These are phyloP conservation scores for Volucella inanis DNA, from an alignment of 2,888 invertebrate species.

Conservation along the genomic window DNA sequence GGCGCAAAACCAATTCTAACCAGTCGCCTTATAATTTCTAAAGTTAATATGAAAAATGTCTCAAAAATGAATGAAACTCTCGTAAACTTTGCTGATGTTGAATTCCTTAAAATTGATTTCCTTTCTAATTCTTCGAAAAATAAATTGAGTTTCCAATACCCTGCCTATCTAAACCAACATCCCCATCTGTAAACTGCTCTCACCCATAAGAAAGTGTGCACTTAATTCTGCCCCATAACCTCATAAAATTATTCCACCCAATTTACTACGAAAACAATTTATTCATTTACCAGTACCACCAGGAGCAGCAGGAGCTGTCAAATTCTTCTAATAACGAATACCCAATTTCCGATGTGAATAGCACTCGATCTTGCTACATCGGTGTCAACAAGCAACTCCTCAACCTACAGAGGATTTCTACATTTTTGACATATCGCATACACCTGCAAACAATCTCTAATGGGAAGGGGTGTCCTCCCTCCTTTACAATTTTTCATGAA, in stretches of 20 bases:
- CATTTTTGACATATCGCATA: slow-evolving; percentile 4
- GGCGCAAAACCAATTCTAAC: no score
- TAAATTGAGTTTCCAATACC: no score
- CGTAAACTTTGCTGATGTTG: no score
- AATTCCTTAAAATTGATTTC: no score
- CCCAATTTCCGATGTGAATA: slow-evolving; percentile 65
- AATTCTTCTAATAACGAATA: slow-evolving; percentile 57
- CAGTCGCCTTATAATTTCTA: no score
- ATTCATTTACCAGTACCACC: slow-evolving; percentile 19
- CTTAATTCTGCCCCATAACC: not conserved
- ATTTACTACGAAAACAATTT: slow-evolving; percentile 57
- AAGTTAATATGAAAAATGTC: no score
- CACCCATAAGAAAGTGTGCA: not conserved
- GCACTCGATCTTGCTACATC: slow-evolving; percentile 55
- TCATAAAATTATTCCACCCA: slow-evolving; percentile 31
- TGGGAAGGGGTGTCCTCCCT: slow-evolving; percentile 29
- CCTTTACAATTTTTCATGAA: slow-evolving; percentile 56
- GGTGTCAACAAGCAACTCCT: slow-evolving; percentile 12
- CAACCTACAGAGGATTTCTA: not conserved
- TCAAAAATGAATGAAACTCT: no score
- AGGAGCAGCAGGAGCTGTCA: slow-evolving; percentile 33
- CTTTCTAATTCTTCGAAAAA: no score
- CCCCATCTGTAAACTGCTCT: no score
- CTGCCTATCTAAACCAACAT: no score
- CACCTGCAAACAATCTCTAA: slow-evolving; percentile 31